A percentile compares a stretch with the other conserved stretches of the same genome.
Conservation (phyloP, 1,140 invertebrate species). For the Drosophila equinoxialis region DNA sequence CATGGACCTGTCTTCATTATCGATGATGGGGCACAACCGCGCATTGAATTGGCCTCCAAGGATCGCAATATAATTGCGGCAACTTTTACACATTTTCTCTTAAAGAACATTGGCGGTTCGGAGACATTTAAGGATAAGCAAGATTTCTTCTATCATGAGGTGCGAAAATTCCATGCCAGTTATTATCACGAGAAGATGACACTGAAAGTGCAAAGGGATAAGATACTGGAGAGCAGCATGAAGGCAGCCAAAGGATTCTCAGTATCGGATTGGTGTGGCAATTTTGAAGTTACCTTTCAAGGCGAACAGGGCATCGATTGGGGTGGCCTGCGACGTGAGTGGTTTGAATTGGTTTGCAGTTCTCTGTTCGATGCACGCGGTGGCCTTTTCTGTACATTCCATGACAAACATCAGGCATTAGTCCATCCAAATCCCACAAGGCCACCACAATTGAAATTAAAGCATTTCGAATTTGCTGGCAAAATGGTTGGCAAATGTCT, state of each 20-base stretch:
- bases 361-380: slow-evolving; percentile 93
- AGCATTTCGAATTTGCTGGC: slow-evolving; percentile 97
- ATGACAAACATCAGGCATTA: slow-evolving; percentile 91
- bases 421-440: slow-evolving; percentile 95
- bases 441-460: slow-evolving; percentile 90
- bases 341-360: slow-evolving; percentile 95
- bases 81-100: slow-evolving; percentile 94
- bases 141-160: slow-evolving; percentile 97
- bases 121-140: slow-evolving; percentile 98
- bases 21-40: slow-evolving; percentile 95
- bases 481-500: slow-evolving; percentile 91
- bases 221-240: slow-evolving; percentile 91
- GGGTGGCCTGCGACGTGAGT: slow-evolving; percentile 95
- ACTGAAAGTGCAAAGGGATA: slow-evolving; percentile 91
- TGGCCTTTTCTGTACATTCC: slow-evolving; percentile 92
- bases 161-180: slow-evolving; percentile 92
- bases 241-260: slow-evolving; percentile 90
- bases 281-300: slow-evolving; percentile 95
- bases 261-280: slow-evolving; percentile 95
- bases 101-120: slow-evolving; percentile 97
- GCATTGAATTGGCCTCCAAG: slow-evolving; percentile 90
- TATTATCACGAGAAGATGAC: slow-evolving; percentile 93
- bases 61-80: slow-evolving; percentile 96
- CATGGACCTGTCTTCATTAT: slow-evolving; percentile 87
- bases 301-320: slow-evolving; percentile 97